Evolutionary conservation across 2,888 invertebrate species (phyloP).

Genomic region (Shargacucullia verbasci): DNA sequence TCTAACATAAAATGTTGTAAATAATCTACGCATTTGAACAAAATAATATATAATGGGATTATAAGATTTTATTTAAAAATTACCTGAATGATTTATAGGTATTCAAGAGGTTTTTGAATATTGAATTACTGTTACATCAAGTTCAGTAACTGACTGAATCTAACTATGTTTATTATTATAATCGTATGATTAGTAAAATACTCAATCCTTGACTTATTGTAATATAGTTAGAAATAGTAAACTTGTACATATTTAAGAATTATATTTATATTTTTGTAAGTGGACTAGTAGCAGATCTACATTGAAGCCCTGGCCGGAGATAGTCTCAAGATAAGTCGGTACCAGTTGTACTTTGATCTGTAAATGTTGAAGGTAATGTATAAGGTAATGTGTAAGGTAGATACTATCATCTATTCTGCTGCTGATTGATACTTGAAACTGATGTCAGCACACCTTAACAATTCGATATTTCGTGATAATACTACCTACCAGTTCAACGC

Average conservation of each 20-base stretch:
- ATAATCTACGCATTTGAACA: constrained; percentile 25
- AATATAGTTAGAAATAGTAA: constrained; percentile 30
- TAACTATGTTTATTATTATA: constrained; percentile 20
- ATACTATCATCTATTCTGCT: too few relatives aligned
- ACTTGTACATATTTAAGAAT: constrained; percentile 53
- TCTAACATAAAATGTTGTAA: constrained; percentile 26
- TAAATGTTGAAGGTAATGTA: too few relatives aligned
- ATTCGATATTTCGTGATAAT: background rate
- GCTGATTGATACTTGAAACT: too few relatives aligned
- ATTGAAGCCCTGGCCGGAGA: background rate
- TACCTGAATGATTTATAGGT: constrained; percentile 1
- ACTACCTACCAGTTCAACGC: background rate
- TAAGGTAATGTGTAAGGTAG: too few relatives aligned
- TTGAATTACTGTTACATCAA: constrained; percentile 32
- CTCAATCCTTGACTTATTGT: constrained; percentile 32
- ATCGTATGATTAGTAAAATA: constrained; percentile 35
- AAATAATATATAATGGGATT: constrained; percentile 1
- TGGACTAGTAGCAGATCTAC: constrained; percentile 3
- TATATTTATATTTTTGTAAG: constrained; percentile 54
- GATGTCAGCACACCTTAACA: too few relatives aligned
- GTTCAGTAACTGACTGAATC: constrained; percentile 43
- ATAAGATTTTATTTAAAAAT: constrained; percentile 1
- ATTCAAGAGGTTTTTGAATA: constrained; percentile 7
- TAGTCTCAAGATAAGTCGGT: background rate
- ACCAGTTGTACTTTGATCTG: too few relatives aligned